phyloP scores from a whole-genome alignment of 1,140 invertebrate genomes.

The Bombyx mori region DNA sequence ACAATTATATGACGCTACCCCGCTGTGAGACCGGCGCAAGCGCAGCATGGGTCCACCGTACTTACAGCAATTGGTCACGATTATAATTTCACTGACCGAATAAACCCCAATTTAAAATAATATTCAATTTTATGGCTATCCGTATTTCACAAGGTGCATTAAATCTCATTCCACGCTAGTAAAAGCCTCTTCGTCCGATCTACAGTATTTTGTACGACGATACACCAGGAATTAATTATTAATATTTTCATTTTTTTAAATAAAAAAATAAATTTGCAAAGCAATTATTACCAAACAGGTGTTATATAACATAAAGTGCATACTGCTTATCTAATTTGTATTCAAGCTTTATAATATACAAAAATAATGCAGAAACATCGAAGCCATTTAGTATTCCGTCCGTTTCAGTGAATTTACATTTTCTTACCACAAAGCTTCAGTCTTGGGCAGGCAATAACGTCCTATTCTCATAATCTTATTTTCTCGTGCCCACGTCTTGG shows the following conservation, averaged over 20 bases:
- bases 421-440: slow-evolving; percentile 27
- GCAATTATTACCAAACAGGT: no score
- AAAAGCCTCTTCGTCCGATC: no score
- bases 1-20: slow-evolving; percentile 21
- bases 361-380: neutral
- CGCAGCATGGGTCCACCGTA: slow-evolving; percentile 33
- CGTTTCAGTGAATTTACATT: slow-evolving; percentile 37
- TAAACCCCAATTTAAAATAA: slow-evolving; percentile 28
- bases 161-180: no score
- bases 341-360: no score
- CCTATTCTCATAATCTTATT: slow-evolving; percentile 35
- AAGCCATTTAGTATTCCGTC: slow-evolving; percentile 4
- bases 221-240: no score
- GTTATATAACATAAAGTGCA: no score
- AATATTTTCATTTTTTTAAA: no score
- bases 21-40: slow-evolving; percentile 29
- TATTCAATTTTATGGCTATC: neutral
- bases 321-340: no score
- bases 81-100: slow-evolving; percentile 33
- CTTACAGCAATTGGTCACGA: slow-evolving; percentile 52
- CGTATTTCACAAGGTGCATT: no score
- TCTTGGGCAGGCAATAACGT: slow-evolving; percentile 24
- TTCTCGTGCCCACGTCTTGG: slow-evolving; percentile 22
- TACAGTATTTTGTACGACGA: no score
- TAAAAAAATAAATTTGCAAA: no score